phyloP scores from a whole-genome alignment of 2,113 vertebrate species.

The Heterochromis multidens region DNA sequence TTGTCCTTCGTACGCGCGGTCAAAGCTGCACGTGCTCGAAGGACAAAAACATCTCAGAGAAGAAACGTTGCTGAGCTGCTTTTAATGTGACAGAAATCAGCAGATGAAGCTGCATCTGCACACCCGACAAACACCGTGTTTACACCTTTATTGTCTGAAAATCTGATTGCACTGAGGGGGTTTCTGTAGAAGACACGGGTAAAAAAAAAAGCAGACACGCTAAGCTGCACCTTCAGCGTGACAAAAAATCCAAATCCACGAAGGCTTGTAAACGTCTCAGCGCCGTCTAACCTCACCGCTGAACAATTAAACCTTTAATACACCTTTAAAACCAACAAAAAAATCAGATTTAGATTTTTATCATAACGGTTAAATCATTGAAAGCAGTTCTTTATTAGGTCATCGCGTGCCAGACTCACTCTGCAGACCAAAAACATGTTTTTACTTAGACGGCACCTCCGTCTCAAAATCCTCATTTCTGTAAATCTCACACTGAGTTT shows the following conservation, averaged over 20 bases:
- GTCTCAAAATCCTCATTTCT: neutral
- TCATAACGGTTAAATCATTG: accelerated
- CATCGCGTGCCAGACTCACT: too few relatives aligned
- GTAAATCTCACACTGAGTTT: neutral
- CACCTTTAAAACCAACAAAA: accelerated
- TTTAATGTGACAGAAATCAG: neutral
- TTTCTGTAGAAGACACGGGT: neutral
- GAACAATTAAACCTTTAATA: neutral
- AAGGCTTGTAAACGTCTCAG: too few relatives aligned
- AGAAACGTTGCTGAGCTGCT: neutral
- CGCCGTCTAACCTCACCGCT: too few relatives aligned
- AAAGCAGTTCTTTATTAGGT: neutral
- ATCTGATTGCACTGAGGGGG: neutral
- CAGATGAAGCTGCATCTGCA: too few relatives aligned
- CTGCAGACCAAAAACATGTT: neutral
- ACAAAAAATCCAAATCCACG: too few relatives aligned
- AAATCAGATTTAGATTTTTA: neutral
- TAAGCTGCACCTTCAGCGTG: too few relatives aligned
- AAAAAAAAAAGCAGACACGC: too few relatives aligned
- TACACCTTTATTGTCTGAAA: too few relatives aligned
- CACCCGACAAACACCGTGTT: too few relatives aligned
- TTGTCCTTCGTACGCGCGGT: neutral
- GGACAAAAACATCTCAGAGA: neutral
- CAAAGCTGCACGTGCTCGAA: neutral
- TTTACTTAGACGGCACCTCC: accelerated